These are phyloP conservation scores for Hybognathus amarus DNA, from an alignment of 2,797 vertebrate species.

Conservation along the genomic window DNA sequence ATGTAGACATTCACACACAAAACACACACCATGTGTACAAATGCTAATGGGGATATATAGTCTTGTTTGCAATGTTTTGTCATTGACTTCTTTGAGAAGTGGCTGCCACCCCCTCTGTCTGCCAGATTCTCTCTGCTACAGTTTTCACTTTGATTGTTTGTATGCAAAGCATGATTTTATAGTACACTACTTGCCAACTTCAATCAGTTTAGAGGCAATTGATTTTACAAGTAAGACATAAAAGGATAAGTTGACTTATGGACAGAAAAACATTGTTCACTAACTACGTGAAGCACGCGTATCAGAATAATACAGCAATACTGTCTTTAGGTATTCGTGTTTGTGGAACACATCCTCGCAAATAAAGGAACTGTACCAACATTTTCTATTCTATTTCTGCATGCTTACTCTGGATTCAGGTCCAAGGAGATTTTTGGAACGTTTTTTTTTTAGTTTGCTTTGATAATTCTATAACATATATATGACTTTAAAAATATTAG, in stretches of 20 bases:
- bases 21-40: not conserved
- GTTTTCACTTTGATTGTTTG: conserved; percentile 30
- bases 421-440: not conserved
- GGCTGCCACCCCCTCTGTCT: conserved; percentile 29
- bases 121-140: conserved; percentile 28
- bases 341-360: not conserved
- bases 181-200: conserved; percentile 35
- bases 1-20: not conserved
- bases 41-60: conserved; percentile 11
- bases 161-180: conserved; percentile 42
- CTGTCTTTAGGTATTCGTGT: not conserved
- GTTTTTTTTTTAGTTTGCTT: not conserved
- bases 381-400: conserved; percentile 13
- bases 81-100: conserved; percentile 36
- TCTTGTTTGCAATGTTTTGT: conserved; percentile 28
- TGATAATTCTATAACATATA: not conserved
- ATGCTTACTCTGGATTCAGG: conserved; percentile 4
- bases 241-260: not conserved
- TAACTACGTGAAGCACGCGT: not conserved
- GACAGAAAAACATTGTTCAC: not conserved
- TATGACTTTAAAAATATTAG: not conserved
- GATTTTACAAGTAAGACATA: conserved; percentile 12
- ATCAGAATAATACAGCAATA: not conserved
- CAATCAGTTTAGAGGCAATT: conserved; percentile 25
- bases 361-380: not conserved